phyloP scores from a whole-genome alignment of 2,113 vertebrate species.

The Tetraodon nigroviridis region DNA sequence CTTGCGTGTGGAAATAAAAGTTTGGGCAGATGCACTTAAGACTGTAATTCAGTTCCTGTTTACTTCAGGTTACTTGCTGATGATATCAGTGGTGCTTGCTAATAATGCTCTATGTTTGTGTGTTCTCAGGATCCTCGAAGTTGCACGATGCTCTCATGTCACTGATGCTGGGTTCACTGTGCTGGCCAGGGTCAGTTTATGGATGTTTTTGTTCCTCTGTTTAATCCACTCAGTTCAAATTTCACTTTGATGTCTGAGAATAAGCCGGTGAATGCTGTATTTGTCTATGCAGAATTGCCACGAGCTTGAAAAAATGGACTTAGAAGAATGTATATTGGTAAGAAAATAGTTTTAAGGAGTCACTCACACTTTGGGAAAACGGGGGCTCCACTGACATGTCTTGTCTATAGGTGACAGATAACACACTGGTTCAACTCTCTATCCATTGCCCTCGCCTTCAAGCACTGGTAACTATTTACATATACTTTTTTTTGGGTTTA shows the following conservation, averaged over 20 bases:
- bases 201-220: conserved; percentile 4
- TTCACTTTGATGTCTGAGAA: not conserved
- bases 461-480: conserved; percentile 79
- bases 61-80: not conserved
- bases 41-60: too few species aligned
- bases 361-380: too few species aligned
- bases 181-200: conserved; percentile 81
- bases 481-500: conserved; percentile 10
- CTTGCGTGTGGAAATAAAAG: too few species aligned
- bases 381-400: not conserved
- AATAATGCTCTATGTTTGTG: conserved; percentile 9
- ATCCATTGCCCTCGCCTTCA: conserved; percentile 87
- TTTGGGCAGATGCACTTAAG: too few species aligned
- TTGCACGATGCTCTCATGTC: conserved; percentile 87
- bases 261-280: conserved; percentile 2
- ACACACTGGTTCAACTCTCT: conserved; percentile 87
- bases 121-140: conserved; percentile 85
- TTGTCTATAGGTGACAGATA: conserved; percentile 83
- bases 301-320: conserved; percentile 93
- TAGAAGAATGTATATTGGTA: conserved; percentile 93
- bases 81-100: not conserved
- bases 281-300: conserved; percentile 81
- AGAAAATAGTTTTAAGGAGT: conserved; percentile 21
- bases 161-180: conserved; percentile 89
- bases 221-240: not conserved